phyloP scores from a whole-genome alignment of 2,797 vertebrate genomes.

The Peromyscus aztecus region DNA sequence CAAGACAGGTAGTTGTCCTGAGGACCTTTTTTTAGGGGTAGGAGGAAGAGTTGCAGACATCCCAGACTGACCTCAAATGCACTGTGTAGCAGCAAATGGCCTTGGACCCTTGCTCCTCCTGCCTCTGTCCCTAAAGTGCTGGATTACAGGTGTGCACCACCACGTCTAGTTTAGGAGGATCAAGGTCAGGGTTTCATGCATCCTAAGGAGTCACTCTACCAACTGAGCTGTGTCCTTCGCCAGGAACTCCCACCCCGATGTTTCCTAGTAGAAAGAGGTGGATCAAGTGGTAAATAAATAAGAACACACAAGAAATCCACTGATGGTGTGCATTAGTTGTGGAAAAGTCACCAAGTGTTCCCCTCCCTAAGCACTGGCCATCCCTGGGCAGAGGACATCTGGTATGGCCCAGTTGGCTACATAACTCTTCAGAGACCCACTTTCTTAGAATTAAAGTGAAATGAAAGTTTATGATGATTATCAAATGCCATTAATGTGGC shows the following conservation, averaged over 20 bases:
- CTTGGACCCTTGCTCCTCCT: neutral
- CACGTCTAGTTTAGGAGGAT: neutral
- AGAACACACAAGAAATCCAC: neutral
- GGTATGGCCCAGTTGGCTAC: neutral
- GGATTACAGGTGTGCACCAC: neutral
- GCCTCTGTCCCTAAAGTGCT: neutral
- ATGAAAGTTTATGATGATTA: neutral
- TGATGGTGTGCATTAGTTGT: neutral
- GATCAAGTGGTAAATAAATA: neutral
- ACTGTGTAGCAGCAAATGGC: neutral
- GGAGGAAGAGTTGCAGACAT: neutral
- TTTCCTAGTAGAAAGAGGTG: neutral
- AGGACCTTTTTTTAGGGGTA: neutral
- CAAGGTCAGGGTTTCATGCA: neutral
- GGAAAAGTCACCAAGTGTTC: neutral
- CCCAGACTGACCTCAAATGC: neutral
- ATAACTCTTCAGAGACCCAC: neutral
- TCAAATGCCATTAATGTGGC: neutral
- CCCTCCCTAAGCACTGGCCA: neutral
- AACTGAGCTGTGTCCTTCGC: neutral
- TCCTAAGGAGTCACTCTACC: neutral
- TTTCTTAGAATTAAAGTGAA: constrained; percentile 54
- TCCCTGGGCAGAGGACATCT: too few species aligned
- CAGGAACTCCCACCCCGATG: neutral
- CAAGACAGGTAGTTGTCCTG: neutral